A percentile compares a stretch with the other conserved stretches of the same genome.
Evolutionary conservation across 2,113 vertebrate genomes (phyloP).

Genomic region (Nothoprocta pentlandii): DNA sequence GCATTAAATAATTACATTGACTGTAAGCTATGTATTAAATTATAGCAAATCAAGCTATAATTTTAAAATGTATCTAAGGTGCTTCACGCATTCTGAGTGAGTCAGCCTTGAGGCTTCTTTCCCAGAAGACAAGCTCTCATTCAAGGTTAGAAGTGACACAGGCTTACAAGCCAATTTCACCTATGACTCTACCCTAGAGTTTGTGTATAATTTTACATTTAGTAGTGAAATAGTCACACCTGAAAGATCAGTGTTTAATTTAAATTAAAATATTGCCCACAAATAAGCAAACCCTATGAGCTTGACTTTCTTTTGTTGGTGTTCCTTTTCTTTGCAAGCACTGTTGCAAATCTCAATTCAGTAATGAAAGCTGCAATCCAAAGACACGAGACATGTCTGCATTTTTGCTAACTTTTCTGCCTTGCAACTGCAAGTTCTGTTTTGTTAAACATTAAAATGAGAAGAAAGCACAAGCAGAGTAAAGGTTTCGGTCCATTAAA

Average conservation of each 20-base stretch:
- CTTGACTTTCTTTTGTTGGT: neutral
- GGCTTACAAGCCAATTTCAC: neutral
- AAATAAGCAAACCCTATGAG: neutral
- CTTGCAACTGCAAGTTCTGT: neutral
- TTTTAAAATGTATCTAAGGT: neutral
- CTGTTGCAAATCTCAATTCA: neutral
- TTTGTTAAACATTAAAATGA: neutral
- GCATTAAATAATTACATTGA: neutral
- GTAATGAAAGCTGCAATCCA: neutral
- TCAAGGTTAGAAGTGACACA: neutral
- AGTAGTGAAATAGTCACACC: neutral
- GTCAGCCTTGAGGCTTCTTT: neutral
- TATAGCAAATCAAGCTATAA: neutral
- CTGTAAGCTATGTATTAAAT: rapidly evolving
- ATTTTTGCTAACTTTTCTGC: neutral
- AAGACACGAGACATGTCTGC: rapidly evolving
- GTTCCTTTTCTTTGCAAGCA: neutral
- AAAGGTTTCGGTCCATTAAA: neutral
- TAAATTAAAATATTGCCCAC: neutral
- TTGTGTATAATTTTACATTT: neutral
- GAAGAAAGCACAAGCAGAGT: neutral
- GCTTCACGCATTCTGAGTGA: neutral
- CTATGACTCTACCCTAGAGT: neutral
- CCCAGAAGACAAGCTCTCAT: neutral
- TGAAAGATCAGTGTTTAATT: neutral